These are phyloP conservation scores for Aplysina aerophoba DNA, from an alignment of 37 sponge, comb jelly and placozoan species.

Conservation along the genomic window DNA sequence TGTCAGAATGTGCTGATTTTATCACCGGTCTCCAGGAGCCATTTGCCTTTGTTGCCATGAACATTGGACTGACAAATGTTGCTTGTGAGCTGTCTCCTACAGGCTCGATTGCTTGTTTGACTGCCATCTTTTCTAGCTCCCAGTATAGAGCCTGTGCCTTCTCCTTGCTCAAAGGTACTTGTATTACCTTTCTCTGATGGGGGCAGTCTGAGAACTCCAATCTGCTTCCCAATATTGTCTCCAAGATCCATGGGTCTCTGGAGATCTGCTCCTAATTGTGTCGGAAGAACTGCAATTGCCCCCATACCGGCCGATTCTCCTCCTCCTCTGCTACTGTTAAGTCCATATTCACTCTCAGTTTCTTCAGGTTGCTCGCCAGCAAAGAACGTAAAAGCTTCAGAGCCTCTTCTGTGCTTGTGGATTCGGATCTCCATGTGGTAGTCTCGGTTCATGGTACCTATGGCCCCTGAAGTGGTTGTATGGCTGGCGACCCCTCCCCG, in stretches of 20 bases:
- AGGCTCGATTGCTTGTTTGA: not conserved
- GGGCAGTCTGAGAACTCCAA: conserved; percentile 1
- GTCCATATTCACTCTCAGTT: not conserved
- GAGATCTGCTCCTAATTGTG: conserved; percentile 29
- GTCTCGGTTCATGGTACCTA: not conserved
- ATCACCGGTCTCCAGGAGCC: conserved; percentile 44
- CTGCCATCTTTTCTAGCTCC: too few species aligned
- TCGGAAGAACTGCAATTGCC: conserved; percentile 11
- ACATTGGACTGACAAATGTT: not conserved
- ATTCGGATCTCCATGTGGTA: not conserved
- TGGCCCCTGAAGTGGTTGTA: not conserved
- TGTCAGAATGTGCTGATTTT: not conserved
- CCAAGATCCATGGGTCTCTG: conserved; percentile 49
- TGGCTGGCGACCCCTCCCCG: not conserved
- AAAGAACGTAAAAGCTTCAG: not conserved
- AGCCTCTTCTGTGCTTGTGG: not conserved
- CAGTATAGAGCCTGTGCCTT: not conserved
- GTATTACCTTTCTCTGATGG: not conserved
- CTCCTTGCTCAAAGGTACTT: not conserved
- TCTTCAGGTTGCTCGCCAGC: not conserved
- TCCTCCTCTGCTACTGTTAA: not conserved
- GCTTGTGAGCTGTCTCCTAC: not conserved
- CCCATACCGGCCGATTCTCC: conserved; percentile 10
- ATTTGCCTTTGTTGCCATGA: conserved; percentile 35
- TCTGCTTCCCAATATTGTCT: conserved; percentile 34